phyloP scores from a whole-genome alignment of 2,888 invertebrate species.

The Pristionchus maxplancki region DNA sequence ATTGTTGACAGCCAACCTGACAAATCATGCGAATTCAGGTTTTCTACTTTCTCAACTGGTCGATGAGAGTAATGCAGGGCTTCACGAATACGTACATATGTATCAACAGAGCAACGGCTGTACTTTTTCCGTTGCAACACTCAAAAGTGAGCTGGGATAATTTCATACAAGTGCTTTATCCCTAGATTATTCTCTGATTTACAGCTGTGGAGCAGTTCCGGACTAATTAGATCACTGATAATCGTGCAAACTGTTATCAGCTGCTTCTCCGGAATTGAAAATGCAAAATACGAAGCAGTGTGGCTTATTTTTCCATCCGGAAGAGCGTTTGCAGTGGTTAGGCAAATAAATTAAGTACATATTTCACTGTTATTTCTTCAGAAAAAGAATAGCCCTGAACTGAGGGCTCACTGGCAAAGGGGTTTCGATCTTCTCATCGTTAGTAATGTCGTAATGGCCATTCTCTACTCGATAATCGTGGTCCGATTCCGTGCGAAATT shows the following conservation, averaged over 20 bases:
- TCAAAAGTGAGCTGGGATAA: not conserved
- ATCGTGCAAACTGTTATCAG: not conserved
- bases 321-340: not conserved
- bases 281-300: not conserved
- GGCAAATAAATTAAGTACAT: not conserved
- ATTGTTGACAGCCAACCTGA: no score
- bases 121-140: not conserved
- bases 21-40: no score
- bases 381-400: no score
- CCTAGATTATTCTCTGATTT: no score
- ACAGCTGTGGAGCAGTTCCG: not conserved
- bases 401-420: no score
- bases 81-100: not conserved
- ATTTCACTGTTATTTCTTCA: no score
- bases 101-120: not conserved
- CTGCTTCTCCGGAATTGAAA: not conserved
- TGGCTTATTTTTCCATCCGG: not conserved
- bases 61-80: no score
- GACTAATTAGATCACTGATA: not conserved
- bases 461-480: no score
- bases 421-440: no score
- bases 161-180: not conserved
- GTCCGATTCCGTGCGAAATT: no score
- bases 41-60: no score
- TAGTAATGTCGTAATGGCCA: no score